Conservation (phyloP, 2,113 vertebrate genomes). For the Centrocercus urophasianus region DNA sequence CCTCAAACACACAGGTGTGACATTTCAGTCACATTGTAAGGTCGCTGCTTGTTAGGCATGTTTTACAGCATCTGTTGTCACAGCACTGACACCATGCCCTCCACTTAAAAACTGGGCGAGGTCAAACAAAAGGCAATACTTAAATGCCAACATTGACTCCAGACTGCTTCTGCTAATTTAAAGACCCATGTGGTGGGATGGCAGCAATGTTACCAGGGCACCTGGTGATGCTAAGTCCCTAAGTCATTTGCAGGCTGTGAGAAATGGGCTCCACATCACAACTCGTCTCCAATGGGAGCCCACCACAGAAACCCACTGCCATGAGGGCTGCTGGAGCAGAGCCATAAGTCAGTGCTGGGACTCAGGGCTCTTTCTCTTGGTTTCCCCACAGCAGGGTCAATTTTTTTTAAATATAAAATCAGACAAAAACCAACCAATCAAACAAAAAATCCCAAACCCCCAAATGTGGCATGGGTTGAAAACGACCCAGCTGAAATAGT, state of each 20-base stretch:
- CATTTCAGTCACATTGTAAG: background rate
- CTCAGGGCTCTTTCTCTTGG: background rate
- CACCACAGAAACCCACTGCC: background rate
- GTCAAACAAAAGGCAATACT: background rate
- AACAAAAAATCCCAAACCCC: background rate
- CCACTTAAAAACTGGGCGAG: background rate
- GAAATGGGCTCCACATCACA: fast-evolving
- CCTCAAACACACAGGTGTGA: background rate
- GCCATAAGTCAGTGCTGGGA: background rate
- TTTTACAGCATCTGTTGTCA: background rate
- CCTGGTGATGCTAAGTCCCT: background rate
- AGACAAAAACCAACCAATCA: background rate
- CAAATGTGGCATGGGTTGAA: background rate
- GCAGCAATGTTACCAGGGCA: background rate
- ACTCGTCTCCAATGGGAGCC: background rate
- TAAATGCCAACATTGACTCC: background rate
- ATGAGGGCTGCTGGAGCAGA: background rate
- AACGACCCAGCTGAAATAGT: conserved; percentile 54
- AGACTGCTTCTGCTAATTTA: background rate
- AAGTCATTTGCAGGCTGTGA: fast-evolving
- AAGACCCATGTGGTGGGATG: background rate
- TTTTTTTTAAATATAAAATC: conserved; percentile 6
- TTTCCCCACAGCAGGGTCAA: background rate
- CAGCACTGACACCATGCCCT: background rate
- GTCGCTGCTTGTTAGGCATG: fast-evolving